Conservation (phyloP, 1,140 invertebrate species). For the Maniola jurtina region DNA sequence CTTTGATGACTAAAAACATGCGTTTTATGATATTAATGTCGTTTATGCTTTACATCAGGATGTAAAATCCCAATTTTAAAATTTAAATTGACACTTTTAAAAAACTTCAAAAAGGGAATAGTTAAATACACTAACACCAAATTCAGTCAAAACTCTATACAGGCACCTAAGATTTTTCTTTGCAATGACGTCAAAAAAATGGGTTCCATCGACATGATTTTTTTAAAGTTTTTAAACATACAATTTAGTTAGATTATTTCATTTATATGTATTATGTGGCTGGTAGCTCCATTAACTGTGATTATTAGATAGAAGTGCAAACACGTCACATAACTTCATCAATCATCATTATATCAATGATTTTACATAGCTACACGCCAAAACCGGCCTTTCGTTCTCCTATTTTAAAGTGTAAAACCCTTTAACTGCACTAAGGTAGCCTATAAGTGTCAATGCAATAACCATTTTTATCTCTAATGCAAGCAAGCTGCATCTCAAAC, state of each 20-base stretch:
- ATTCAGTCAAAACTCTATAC: background rate
- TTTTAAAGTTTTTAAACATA: background rate
- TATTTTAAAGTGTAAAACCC: slow-evolving; percentile 3
- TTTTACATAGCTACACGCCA: background rate
- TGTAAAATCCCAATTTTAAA: background rate
- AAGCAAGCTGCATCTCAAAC: slow-evolving; percentile 17
- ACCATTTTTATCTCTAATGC: slow-evolving; percentile 21
- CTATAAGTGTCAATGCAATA: slow-evolving; percentile 16
- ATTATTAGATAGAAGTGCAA: too few relatives aligned
- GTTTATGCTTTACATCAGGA: background rate
- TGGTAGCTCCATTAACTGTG: too few relatives aligned
- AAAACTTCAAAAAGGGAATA: background rate
- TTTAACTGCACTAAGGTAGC: background rate
- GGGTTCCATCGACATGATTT: background rate
- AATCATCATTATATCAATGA: background rate
- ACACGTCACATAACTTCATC: too few relatives aligned
- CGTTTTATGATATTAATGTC: too few relatives aligned
- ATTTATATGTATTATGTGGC: too few relatives aligned
- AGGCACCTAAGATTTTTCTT: slow-evolving; percentile 1
- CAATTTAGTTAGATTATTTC: too few relatives aligned
- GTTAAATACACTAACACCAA: background rate
- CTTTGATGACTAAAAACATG: too few relatives aligned
- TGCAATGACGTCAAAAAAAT: background rate
- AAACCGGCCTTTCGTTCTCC: background rate
- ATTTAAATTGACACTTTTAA: background rate